Evolutionary conservation across 35 echinoderm and acorn worm genomes (phyloP).

Genomic region (Apostichopus californicus): DNA sequence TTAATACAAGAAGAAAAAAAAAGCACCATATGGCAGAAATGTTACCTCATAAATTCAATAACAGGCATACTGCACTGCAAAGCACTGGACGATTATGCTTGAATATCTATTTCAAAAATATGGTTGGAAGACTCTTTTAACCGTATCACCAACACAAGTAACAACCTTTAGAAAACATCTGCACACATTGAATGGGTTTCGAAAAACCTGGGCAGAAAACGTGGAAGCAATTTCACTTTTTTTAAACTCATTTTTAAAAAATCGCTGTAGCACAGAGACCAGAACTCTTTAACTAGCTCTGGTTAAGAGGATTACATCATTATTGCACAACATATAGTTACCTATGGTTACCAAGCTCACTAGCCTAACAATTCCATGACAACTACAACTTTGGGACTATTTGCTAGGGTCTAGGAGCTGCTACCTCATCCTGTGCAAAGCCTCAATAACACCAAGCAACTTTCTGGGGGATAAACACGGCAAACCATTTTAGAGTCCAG

Average conservation of each 20-base stretch:
- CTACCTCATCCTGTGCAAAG: neutral
- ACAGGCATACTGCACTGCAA: conserved; percentile 46
- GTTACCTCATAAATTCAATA: conserved; percentile 19
- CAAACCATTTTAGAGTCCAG: neutral
- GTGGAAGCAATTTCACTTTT: neutral
- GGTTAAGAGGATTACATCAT: neutral
- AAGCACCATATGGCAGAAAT: conserved; percentile 37
- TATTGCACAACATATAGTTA: conserved; percentile 12
- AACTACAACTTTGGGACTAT: conserved; percentile 2
- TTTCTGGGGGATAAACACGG: neutral
- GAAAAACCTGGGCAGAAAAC: neutral
- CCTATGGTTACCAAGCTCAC: neutral
- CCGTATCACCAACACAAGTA: neutral
- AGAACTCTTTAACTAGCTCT: neutral
- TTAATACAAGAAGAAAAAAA: neutral
- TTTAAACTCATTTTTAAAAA: neutral
- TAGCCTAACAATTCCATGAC: neutral
- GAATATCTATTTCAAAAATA: neutral
- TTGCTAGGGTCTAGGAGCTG: neutral
- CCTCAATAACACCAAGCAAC: neutral
- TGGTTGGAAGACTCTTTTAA: neutral
- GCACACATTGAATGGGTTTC: neutral
- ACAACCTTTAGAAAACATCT: neutral
- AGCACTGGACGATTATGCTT: conserved; percentile 32
- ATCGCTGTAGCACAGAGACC: neutral